A percentile compares a stretch with the other conserved stretches of the same genome.
Evolutionary conservation across 2,888 invertebrate genomes (phyloP).

Genomic region (Synergus itoensis): DNA sequence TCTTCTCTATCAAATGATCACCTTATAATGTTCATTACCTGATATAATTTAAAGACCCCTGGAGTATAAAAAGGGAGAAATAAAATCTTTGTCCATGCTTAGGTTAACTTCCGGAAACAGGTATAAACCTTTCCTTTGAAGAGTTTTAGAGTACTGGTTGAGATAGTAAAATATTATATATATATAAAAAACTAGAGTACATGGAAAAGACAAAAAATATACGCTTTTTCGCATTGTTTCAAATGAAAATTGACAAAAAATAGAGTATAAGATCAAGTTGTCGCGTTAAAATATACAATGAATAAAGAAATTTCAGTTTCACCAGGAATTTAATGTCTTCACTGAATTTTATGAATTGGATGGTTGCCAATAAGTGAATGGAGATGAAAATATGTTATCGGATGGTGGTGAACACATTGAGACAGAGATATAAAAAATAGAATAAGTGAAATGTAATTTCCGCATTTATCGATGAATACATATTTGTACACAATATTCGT

Average conservation of each 20-base stretch:
- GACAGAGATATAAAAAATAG: background rate
- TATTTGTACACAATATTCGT: background rate
- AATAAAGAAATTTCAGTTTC: constrained; percentile 32
- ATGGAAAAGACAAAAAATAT: background rate
- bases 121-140: constrained; percentile 21
- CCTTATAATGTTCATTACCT: constrained; percentile 19
- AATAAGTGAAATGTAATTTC: constrained; percentile 15
- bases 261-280: background rate
- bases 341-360: constrained; percentile 12
- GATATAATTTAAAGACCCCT: constrained; percentile 6
- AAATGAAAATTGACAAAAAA: background rate
- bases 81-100: constrained; percentile 13
- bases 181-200: background rate
- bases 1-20: constrained; percentile 15
- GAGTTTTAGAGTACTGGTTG: background rate
- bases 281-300: background rate
- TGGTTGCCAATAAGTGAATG: constrained; percentile 20
- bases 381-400: constrained; percentile 25
- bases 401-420: background rate
- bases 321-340: constrained; percentile 27
- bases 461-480: background rate
- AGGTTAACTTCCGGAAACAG: constrained; percentile 7
- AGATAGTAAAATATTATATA: background rate
- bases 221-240: background rate
- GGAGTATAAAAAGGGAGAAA: constrained; percentile 10